Conservation (phyloP, 2,888 invertebrate species). For the Criorhina ranunculi region DNA sequence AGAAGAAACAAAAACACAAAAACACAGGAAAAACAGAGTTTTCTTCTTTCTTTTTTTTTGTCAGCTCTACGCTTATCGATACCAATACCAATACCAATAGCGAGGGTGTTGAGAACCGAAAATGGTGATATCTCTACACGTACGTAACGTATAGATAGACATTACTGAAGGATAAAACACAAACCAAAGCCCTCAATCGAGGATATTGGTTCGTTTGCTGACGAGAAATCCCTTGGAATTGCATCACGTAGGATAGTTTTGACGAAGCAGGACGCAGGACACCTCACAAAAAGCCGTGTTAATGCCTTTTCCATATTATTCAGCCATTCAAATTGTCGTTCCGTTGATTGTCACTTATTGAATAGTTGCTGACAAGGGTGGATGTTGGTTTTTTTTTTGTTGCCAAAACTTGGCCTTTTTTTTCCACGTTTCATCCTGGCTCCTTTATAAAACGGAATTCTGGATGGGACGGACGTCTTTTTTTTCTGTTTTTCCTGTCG, state of each 20-base stretch:
- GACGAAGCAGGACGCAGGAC: constrained; percentile 51
- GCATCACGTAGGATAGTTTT: constrained; percentile 73
- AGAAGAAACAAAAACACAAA: constrained; percentile 38
- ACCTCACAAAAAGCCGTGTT: constrained; percentile 55
- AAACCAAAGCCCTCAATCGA: constrained; percentile 65
- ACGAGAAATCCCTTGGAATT: constrained; percentile 71
- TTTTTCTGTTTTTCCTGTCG: too few relatives aligned
- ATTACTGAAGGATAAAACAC: constrained; percentile 62
- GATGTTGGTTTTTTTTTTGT: constrained; percentile 30
- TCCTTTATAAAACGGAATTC: constrained; percentile 52
- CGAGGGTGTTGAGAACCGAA: constrained; percentile 41
- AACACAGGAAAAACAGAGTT: not conserved
- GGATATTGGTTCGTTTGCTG: constrained; percentile 75
- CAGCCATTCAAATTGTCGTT: constrained; percentile 71
- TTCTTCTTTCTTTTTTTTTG: constrained; percentile 19
- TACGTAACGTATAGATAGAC: constrained; percentile 8
- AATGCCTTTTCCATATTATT: constrained; percentile 69
- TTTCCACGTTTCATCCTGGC: constrained; percentile 4
- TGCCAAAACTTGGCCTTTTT: not conserved
- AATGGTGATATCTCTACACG: constrained; percentile 13
- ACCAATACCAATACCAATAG: constrained; percentile 42
- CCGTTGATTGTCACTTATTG: constrained; percentile 76
- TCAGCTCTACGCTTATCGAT: constrained; percentile 42
- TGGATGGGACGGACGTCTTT: not conserved
- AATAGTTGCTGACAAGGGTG: constrained; percentile 74